phyloP scores from a whole-genome alignment of 2,113 vertebrate species.

The Dromiciops gliroides region DNA sequence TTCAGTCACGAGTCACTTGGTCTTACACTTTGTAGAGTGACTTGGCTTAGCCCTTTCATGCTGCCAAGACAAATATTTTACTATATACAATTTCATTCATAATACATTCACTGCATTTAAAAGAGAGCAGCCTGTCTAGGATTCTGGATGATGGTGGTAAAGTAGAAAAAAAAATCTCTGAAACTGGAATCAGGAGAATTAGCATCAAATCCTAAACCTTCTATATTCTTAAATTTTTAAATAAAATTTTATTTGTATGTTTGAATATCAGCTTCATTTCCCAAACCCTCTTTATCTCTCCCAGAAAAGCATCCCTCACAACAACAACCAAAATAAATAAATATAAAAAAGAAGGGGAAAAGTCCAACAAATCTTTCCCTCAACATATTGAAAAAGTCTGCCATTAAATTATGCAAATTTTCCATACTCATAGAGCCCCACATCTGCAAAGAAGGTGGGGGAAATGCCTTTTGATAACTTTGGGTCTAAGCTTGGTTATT shows the following conservation, averaged over 20 bases:
- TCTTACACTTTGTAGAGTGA: neutral
- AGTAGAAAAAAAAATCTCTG: neutral
- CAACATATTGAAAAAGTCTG: neutral
- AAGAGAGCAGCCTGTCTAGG: neutral
- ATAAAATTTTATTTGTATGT: neutral
- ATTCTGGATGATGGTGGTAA: neutral
- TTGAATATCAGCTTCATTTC: neutral
- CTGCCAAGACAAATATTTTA: neutral
- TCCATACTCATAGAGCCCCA: neutral
- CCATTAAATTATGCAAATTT: neutral
- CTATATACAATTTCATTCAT: neutral
- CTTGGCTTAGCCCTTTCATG: neutral
- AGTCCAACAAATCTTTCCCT: neutral
- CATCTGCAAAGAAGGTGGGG: neutral
- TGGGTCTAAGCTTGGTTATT: neutral
- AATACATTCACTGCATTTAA: neutral
- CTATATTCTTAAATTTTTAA: neutral
- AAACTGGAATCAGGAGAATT: neutral
- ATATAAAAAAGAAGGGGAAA: neutral
- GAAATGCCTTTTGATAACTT: neutral
- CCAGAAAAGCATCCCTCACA: neutral
- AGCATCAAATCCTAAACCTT: neutral
- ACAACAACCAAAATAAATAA: too few species aligned
- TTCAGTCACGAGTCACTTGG: neutral
- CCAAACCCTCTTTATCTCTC: neutral